phyloP scores from a whole-genome alignment of 2,113 vertebrate species.

The Crotalus horridus region DNA sequence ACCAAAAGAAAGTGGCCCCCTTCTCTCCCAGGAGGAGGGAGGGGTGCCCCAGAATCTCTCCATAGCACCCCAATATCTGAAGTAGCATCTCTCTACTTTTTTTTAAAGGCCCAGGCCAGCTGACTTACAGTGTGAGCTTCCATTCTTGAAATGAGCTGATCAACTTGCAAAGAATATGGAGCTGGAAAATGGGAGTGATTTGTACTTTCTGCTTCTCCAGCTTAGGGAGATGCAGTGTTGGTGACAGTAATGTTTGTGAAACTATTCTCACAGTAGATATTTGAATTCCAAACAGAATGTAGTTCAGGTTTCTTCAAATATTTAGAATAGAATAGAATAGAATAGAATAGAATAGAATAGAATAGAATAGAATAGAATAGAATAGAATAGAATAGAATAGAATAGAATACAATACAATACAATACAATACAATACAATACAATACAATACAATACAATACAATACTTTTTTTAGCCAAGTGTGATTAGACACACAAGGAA shows the following conservation, averaged over 20 bases:
- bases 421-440: too few relatives aligned
- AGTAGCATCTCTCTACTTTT: neutral
- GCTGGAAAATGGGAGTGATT: neutral
- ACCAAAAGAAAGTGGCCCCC: neutral
- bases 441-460: too few relatives aligned
- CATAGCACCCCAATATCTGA: neutral
- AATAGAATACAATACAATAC: too few relatives aligned
- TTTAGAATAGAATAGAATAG: neutral
- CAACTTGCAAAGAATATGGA: neutral
- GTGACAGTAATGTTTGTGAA: neutral
- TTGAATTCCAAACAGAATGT: neutral
- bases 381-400: too few relatives aligned
- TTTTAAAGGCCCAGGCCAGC: neutral
- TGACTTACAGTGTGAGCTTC: neutral
- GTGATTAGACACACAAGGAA: neutral
- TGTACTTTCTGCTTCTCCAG: neutral
- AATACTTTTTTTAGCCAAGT: neutral
- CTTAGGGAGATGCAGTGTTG: neutral
- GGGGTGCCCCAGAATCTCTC: neutral
- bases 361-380: too few relatives aligned
- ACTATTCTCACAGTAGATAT: neutral
- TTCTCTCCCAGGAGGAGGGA: neutral
- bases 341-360: too few relatives aligned
- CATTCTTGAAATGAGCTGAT: neutral
- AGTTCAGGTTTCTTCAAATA: neutral